Evolutionary conservation across 2,113 vertebrate genomes (phyloP), one percentile per base, ranked within the genome.

Genomic region (Clarias macrocephalus): DNA sequence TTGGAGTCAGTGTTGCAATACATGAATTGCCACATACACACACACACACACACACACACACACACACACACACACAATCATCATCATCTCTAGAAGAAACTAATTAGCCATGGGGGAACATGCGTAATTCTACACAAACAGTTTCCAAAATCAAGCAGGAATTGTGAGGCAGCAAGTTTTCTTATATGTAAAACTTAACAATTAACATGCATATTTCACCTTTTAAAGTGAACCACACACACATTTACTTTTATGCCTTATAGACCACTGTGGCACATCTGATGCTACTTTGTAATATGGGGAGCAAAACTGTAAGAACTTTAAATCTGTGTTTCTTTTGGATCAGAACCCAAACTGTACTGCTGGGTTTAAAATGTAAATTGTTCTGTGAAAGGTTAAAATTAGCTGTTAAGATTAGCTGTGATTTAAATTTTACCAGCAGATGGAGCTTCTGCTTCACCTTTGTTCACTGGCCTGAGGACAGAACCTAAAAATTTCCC

Each of bases 381-480:
- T 13, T n/a, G 54, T 33, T 21, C 5, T 13, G 30, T 37, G 9
- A 60, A 60, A 30, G 57, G 28, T 23, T 33, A 0, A 7, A 1
- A 30, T 33, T 37, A 37, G 57, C 30, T 59, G 54, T 21, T n/a
- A n/a, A n/a, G 2, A 30, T 33, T 37, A 37, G 57, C 30, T 59
- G 54, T 21, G 16, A 59, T 81, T 42, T 75, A 77, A 19, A 23
- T 6, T 19, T 18, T 9, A 18, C 82, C 89, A 89, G 83, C 60
- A 90, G 89, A 83, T 88, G 89, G 89, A 19, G 85, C 79, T 80
- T 62, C n/a, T 25, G 83, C 28, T 48, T 65, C 30, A 82, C n/a
- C 16, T 83, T 65, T 87, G 13, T 15, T 57, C 37, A 21, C 56
- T 59, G 13, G 15, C 18, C 18, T 23, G 21, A 5, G 9, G 13